Base-by-base conservation (phyloP, 2,797 vertebrate genomes). In the Streptopelia turtur region DNA sequence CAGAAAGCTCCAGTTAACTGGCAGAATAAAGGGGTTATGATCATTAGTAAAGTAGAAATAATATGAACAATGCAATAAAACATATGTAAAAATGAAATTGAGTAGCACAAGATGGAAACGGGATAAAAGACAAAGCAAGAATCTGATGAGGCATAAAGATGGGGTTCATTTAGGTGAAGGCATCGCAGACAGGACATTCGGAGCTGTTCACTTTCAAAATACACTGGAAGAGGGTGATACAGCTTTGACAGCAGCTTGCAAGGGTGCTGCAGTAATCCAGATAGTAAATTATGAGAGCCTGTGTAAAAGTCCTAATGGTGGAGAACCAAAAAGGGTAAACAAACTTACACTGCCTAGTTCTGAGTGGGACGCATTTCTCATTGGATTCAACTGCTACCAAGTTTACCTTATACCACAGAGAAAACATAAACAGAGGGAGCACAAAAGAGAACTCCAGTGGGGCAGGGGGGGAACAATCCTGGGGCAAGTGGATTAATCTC, bases 191-290 rank as follows among this genome's bases (percentile, higher is more conserved):
- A 77, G 57, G 24, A 69, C 43, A 18, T 53, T 90, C 59, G 78
- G 66, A 90, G 31, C 9, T 41, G 52, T 4, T 76, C 21, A 59
- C 82, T 94, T 94, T 80, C 59, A n/a, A 21, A 35, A n/a, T 4
- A 13, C n/a, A 35, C 9, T 87, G 24, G 31, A 77, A 89, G 49
- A 87, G 15, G 14, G 31, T 27, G 47, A 75, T 41, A 25, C 2
- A 79, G 66, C 63, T 94, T 47, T 74, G 56, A 68, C 9, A 83
- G n/a, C 70, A 94, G 60, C 50, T 74, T 92, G 39, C 43, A 64
- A 77, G 71, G 60, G 80, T 50, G 59, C 56, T 87, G 80, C 53
- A 83, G 56, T 61, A 77, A 92, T 77, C 70, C 91, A 94, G 70
- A 90, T 70, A 74, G 77, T 15, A 75, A 90, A 0, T 87, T 64